Base-by-base conservation (phyloP, 2,113 vertebrate species). In the Bufo gargarizans region DNA sequence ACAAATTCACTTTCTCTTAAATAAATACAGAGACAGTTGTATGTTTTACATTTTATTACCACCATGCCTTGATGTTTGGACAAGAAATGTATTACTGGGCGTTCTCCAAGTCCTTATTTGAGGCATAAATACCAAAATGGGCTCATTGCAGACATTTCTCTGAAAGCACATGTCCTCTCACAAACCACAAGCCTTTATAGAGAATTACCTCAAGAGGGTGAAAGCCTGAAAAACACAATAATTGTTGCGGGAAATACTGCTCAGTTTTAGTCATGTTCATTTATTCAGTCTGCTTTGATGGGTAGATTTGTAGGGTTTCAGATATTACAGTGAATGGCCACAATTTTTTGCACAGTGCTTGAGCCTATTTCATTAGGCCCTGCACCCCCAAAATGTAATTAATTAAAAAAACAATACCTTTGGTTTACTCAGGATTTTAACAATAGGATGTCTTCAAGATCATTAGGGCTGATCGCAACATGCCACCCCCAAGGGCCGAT, bases 1-100 rank as follows among this genome's bases (percentile, higher is more conserved):
- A 88, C 79, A 88, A 88, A 82, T 82, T 76, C 8, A 82, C 77
- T 72, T 87, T 87, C 77, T 87, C 79, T 82, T 87, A 87, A 88
- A 88, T 88, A 82, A 88, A 82, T 82, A 82, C 69, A 82, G 50
- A 74, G 69, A 87, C 79, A 82, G 79, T 82, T 82, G 86, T 82
- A 82, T 82, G 86, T 82, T 88, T 88, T 82, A 74, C 78, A 88
- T 88, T 82, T 56, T 82, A 88, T 82, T 82, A 76, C 69, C 56
- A 74, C 79, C 79, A 71, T 88, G 67, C 22, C 69, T 82, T 59
- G 56, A 67, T 88, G 79, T 82, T 82, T 88, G 69, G 55, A 88
- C 45, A 88, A 76, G 79, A 88, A 76, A 82, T 47, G 47, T 47
- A 82, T 88, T 88, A 56, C 82, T 88, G 86, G 86, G 55, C 82